Conservation (phyloP, 2,113 vertebrate genomes). For the Theristicus caerulescens region DNA sequence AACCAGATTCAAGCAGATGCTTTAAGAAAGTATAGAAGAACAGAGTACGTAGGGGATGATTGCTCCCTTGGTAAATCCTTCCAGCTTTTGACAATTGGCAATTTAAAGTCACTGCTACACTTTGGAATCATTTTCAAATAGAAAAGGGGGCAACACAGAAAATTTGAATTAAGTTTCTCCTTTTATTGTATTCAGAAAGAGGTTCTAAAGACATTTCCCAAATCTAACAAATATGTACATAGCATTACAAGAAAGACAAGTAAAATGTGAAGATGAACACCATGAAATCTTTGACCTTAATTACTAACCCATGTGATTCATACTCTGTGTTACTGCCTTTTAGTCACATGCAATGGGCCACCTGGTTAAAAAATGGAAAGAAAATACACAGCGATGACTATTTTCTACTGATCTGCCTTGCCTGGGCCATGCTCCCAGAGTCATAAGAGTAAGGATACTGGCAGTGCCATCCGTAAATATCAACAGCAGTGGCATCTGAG, state of each 20-base stretch:
- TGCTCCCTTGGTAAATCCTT: background rate
- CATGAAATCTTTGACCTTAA: background rate
- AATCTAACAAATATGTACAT: background rate
- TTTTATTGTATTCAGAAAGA: background rate
- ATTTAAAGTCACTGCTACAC: background rate
- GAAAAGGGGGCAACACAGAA: background rate
- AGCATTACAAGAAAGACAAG: background rate
- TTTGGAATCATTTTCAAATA: background rate
- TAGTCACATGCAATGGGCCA: background rate
- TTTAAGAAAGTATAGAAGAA: background rate
- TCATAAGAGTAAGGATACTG: background rate
- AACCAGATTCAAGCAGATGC: background rate
- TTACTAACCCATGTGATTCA: background rate
- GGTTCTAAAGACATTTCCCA: background rate
- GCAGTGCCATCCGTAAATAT: background rate
- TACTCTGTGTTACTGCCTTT: background rate
- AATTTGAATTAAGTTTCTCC: background rate
- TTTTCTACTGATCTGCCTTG: background rate
- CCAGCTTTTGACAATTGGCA: background rate
- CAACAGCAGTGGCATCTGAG: background rate
- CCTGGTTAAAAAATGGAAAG: background rate
- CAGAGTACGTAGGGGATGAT: background rate
- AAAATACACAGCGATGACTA: background rate
- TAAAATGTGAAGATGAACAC: background rate
- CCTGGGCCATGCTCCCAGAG: background rate